Evolutionary conservation across 2,797 vertebrate genomes (phyloP).

Genomic region (Oceanodroma leucorhoa): DNA sequence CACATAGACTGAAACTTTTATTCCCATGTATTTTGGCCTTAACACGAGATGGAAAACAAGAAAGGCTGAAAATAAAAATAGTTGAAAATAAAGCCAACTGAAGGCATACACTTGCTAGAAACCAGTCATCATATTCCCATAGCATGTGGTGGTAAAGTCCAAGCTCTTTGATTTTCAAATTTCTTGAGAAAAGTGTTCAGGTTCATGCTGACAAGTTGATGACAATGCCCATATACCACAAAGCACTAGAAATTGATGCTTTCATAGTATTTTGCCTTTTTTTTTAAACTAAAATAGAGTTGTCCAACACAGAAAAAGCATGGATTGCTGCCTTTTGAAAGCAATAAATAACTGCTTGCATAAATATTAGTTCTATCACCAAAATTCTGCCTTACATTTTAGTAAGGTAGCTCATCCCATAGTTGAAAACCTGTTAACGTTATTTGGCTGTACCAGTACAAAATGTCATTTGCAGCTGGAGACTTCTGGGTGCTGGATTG

Average conservation of each 20-base stretch:
- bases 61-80: not conserved
- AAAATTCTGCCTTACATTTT: not conserved
- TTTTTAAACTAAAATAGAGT: not conserved
- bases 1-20: not conserved
- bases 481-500: not conserved
- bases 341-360: not conserved
- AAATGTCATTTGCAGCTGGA: not conserved
- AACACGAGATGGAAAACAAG: not conserved
- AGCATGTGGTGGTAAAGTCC: not conserved
- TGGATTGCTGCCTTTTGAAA: not conserved
- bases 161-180: not conserved
- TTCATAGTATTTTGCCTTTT: not conserved
- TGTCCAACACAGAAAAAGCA: not conserved
- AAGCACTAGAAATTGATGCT: not conserved
- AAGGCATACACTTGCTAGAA: not conserved
- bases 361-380: not conserved
- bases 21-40: not conserved
- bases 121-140: not conserved
- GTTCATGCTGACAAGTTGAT: not conserved
- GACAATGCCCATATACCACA: not conserved
- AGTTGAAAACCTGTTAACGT: not conserved
- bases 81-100: not conserved
- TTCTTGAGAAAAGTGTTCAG: not conserved
- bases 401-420: not conserved
- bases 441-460: not conserved